A percentile compares a stretch with the other conserved stretches of the same genome.
Conservation (phyloP, 2,113 vertebrate genomes). For the Rhinolophus ferrumequinum region DNA sequence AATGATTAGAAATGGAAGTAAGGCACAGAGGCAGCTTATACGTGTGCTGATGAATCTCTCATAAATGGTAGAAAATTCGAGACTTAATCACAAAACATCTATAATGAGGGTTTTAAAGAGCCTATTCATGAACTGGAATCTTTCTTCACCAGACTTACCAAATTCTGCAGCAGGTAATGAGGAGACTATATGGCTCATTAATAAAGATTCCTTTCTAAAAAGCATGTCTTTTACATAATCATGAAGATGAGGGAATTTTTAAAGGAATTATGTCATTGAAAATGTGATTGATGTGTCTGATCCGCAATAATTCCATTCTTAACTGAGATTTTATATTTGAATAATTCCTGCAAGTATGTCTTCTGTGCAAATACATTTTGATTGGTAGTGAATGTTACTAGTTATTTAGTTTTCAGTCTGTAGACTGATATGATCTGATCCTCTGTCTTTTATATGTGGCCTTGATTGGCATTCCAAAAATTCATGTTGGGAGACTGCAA, state of each 20-base stretch:
- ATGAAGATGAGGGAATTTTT: constrained; percentile 70
- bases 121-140: constrained; percentile 45
- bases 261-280: not conserved
- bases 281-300: constrained; percentile 59
- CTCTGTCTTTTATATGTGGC: not conserved
- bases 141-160: constrained; percentile 34
- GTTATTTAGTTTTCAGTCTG: constrained; percentile 26
- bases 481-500: constrained; percentile 4
- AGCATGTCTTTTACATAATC: constrained; percentile 75
- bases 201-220: constrained; percentile 79
- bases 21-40: not conserved
- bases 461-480: not conserved
- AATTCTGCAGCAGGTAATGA: constrained; percentile 48
- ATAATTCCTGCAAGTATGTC: constrained; percentile 62
- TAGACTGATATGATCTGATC: constrained; percentile 5
- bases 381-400: constrained; percentile 54
- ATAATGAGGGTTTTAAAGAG: constrained; percentile 54
- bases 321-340: constrained; percentile 66
- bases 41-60: not conserved
- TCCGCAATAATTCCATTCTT: constrained; percentile 2
- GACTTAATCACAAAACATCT: constrained; percentile 60
- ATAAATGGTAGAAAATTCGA: constrained; percentile 28
- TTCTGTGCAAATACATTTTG: constrained; percentile 51
- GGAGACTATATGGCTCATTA: constrained; percentile 73
- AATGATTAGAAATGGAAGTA: not conserved